phyloP scores from a whole-genome alignment of 2,888 invertebrate species.

The Allygus modestus region DNA sequence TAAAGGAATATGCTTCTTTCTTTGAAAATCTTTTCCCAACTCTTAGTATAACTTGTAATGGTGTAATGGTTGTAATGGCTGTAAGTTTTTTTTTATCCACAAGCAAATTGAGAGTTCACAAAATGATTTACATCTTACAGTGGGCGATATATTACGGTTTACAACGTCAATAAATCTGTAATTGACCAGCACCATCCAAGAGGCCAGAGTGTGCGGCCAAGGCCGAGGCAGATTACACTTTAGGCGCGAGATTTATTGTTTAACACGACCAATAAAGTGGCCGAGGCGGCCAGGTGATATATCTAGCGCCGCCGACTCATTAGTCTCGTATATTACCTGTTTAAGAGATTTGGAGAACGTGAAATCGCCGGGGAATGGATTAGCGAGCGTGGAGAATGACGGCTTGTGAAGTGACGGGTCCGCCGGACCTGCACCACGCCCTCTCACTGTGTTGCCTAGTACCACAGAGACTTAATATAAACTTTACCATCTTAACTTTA shows the following conservation, averaged over 20 bases:
- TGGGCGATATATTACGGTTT: too few species aligned
- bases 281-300: constrained; percentile 19
- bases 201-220: background rate
- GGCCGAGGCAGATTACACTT: background rate
- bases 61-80: too few species aligned
- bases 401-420: background rate
- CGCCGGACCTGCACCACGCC: background rate
- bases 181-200: background rate
- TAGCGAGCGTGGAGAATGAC: constrained; percentile 41
- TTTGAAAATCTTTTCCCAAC: too few species aligned
- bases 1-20: too few species aligned
- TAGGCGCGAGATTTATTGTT: constrained; percentile 19
- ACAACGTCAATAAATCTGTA: too few species aligned
- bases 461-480: too few species aligned
- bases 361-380: constrained; percentile 39
- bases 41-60: too few species aligned
- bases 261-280: constrained; percentile 43
- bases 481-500: too few species aligned
- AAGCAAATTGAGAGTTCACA: too few species aligned
- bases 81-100: too few species aligned
- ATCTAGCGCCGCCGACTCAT: constrained; percentile 10
- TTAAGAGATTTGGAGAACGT: constrained; percentile 28
- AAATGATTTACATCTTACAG: too few species aligned
- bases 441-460: background rate
- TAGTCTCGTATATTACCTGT: constrained; percentile 29